phyloP scores from a whole-genome alignment of 1,140 invertebrate genomes.

The Leucophenga varia region DNA sequence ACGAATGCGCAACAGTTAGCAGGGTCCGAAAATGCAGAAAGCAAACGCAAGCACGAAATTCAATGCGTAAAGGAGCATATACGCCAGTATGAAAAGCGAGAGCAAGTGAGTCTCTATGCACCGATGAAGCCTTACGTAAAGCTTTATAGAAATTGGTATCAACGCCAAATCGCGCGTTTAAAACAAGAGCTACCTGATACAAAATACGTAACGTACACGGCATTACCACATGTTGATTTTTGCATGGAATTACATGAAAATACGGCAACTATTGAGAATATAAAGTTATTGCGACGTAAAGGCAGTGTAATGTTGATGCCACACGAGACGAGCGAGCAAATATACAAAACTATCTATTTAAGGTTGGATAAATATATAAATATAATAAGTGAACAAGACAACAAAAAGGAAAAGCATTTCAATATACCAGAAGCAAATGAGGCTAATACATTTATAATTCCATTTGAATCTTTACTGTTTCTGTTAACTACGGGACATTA shows the following conservation, averaged over 20 bases:
- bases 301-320: constrained; percentile 24
- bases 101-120: constrained; percentile 19
- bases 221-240: constrained; percentile 27
- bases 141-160: constrained; percentile 22
- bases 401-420: not conserved
- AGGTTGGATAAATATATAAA: constrained; percentile 23
- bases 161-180: constrained; percentile 1
- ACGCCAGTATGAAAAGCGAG: constrained; percentile 13
- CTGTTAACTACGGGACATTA: constrained; percentile 28
- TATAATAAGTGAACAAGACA: not conserved
- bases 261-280: constrained; percentile 17
- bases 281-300: constrained; percentile 14
- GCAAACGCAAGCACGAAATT: constrained; percentile 24
- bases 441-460: constrained; percentile 24
- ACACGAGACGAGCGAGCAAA: not conserved
- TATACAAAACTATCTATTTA: constrained; percentile 19
- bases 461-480: constrained; percentile 38
- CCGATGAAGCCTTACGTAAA: constrained; percentile 26
- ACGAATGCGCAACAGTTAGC: constrained; percentile 13
- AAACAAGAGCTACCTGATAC: constrained; percentile 3
- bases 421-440: not conserved
- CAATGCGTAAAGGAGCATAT: constrained; percentile 27
- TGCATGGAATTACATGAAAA: constrained; percentile 25
- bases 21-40: constrained; percentile 18
- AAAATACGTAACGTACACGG: constrained; percentile 22